Conservation (phyloP, 2,113 vertebrate genomes). For the Echinops telfairi region DNA sequence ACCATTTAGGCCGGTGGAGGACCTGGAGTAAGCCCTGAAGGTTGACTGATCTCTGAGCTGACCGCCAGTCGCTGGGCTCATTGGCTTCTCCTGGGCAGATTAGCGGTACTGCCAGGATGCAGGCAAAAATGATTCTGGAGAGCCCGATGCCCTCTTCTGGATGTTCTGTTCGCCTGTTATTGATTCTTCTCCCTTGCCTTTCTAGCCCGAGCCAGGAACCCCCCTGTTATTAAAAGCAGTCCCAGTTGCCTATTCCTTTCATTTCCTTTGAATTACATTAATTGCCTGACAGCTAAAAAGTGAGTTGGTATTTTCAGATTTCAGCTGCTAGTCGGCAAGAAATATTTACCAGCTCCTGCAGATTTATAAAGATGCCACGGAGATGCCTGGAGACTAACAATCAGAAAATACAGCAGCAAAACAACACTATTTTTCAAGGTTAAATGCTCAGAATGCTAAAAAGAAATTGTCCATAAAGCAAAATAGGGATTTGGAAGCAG, state of each 20-base stretch:
- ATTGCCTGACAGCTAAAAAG: conserved; percentile 88
- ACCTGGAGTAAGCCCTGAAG: neutral
- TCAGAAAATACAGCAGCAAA: conserved; percentile 86
- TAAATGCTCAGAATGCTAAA: conserved; percentile 88
- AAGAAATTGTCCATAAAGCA: conserved; percentile 85
- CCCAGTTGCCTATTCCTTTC: conserved; percentile 85
- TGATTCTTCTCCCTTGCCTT: conserved; percentile 77
- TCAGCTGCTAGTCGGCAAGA: conserved; percentile 81
- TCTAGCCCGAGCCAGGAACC: conserved; percentile 82
- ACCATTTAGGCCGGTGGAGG: neutral
- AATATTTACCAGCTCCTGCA: conserved; percentile 87
- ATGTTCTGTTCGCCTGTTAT: conserved; percentile 78
- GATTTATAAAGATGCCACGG: conserved; percentile 89
- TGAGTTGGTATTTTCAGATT: conserved; percentile 85
- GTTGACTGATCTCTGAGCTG: conserved; percentile 41
- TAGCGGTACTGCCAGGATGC: conserved; percentile 66
- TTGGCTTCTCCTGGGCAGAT: conserved; percentile 69
- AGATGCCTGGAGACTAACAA: conserved; percentile 88
- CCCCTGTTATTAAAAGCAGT: conserved; percentile 86
- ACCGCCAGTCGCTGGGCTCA: conserved; percentile 66
- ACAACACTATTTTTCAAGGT: conserved; percentile 89
- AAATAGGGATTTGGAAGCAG: conserved; percentile 75
- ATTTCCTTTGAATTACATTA: conserved; percentile 90
- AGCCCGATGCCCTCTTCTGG: conserved; percentile 65
- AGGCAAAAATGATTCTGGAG: conserved; percentile 74